A percentile compares a stretch with the other conserved stretches of the same genome.
phyloP scores from a whole-genome alignment of 2,888 invertebrate species.

The Ophion costatus region DNA sequence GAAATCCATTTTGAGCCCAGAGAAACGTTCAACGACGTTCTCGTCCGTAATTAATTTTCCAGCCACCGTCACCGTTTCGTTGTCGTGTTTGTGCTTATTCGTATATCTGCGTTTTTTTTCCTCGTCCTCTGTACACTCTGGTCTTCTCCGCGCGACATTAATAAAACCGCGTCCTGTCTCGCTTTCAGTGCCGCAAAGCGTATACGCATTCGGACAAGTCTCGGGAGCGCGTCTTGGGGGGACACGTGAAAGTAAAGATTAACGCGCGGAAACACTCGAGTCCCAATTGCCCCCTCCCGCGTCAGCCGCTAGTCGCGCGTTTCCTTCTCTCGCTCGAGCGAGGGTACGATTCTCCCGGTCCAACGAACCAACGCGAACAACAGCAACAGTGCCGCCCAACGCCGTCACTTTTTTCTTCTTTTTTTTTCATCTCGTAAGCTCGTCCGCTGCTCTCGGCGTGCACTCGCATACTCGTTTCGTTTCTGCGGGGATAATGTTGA shows the following conservation, averaged over 20 bases:
- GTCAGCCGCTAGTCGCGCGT: slow-evolving; percentile 13
- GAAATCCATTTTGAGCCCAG: neutral
- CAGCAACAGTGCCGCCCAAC: slow-evolving; percentile 3
- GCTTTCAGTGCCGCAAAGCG: slow-evolving; percentile 32
- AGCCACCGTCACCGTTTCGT: slow-evolving; percentile 20
- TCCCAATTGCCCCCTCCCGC: slow-evolving; percentile 68
- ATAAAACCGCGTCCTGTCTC: slow-evolving; percentile 30
- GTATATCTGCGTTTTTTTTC: neutral
- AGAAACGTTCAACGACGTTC: slow-evolving; percentile 6
- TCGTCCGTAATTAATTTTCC: slow-evolving; percentile 35
- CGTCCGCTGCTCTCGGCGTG: slow-evolving; percentile 70
- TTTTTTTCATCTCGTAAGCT: slow-evolving; percentile 71
- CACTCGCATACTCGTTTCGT: slow-evolving; percentile 73
- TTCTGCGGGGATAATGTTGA: slow-evolving; percentile 22
- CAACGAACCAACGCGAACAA: neutral
- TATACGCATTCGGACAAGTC: slow-evolving; percentile 1
- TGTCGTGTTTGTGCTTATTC: slow-evolving; percentile 9
- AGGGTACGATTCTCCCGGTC: no score
- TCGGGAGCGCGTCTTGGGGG: slow-evolving; percentile 13
- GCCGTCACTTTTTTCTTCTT: slow-evolving; percentile 13
- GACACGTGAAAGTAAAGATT: slow-evolving; percentile 58
- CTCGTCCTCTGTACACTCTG: neutral
- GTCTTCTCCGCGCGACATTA: slow-evolving; percentile 14
- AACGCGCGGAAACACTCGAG: slow-evolving; percentile 70
- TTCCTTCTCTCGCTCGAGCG: slow-evolving; percentile 39